Percentiles rank a stretch among this genome's conserved stretches.
phyloP scores from a whole-genome alignment of 2,797 vertebrate genomes.

The Psittacula echo region DNA sequence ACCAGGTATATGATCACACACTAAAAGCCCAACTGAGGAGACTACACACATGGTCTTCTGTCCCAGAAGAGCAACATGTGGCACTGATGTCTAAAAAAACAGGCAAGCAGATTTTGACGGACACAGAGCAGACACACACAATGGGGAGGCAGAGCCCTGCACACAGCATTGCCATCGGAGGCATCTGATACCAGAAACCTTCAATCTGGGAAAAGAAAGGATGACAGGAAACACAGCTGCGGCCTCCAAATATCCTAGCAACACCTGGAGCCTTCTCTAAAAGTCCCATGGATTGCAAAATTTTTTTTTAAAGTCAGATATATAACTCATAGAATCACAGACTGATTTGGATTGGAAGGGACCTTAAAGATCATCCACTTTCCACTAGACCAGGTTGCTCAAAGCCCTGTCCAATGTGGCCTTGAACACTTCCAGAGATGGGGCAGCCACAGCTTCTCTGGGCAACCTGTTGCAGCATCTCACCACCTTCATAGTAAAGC shows the following conservation, averaged over 20 bases:
- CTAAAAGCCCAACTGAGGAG: not conserved
- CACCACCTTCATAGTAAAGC: not conserved
- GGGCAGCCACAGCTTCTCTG: not conserved
- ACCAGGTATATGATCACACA: not conserved
- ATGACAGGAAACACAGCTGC: not conserved
- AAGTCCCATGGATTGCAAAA: not conserved
- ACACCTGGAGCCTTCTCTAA: not conserved
- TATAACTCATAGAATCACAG: not conserved
- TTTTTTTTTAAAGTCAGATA: not conserved
- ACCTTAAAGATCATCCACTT: not conserved
- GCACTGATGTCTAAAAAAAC: not conserved
- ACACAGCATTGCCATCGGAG: rapidly evolving
- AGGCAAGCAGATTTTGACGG: not conserved
- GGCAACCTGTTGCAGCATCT: not conserved
- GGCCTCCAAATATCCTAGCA: not conserved
- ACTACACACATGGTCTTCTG: not conserved
- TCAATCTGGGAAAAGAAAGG: not conserved
- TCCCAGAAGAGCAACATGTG: not conserved
- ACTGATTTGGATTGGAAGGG: not conserved
- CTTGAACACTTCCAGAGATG: not conserved
- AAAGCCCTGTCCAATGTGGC: not conserved
- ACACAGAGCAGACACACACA: rapidly evolving
- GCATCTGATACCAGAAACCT: not conserved
- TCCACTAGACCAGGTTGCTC: not conserved
- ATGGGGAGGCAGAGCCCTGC: not conserved